Evolutionary conservation across 2,113 vertebrate species (phyloP), one percentile per base, ranked within the genome.

Genomic region (Passer domesticus): DNA sequence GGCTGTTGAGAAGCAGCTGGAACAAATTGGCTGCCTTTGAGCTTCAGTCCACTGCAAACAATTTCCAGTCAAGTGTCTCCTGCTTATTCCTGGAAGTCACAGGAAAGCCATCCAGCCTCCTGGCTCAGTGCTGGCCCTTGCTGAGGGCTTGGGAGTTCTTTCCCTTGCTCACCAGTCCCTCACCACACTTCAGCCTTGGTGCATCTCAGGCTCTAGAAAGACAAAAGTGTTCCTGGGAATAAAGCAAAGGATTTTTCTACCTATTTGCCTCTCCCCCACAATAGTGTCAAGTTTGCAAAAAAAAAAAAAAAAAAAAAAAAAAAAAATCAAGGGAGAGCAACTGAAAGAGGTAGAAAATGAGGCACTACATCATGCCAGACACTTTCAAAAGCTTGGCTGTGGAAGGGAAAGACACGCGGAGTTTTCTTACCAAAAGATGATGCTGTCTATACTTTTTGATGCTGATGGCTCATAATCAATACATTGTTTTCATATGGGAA

Each of bases 401-500:
- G 67, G 58, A 92, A 86, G 77, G 58, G 80, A 97, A 96, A 92
- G 90, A 56, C 78, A 66, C 5, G 4, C 66, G 69, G 44, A 95
- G 67, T 87, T 90, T 79, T 93, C 84, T 84, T 66, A 55, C 3
- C 41, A 76, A 87, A 91, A 68, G 84, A 64, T 93, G 94, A 37
- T 97, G 91, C 55, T 7, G 25, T 77, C 49, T 76, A 2, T 93
- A 92, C 46, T 28, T 91, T 96, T 96, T 91, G 94, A 89, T 89
- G 91, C 75, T 96, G 77, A 92, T 88, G 66, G 90, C 59, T 94
- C 88, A 67, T 79, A 82, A 64, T 92, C 74, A 68, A 68, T 92
- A 93, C 85, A 85, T 96, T 94, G 80, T 52, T 87, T 90, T 84
- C 15, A 5, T 69, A 75, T 55, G 72, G 83, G 75, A 89, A 67